Conservation (phyloP, 2,888 invertebrate species). For the Hemaris fuciformis region DNA sequence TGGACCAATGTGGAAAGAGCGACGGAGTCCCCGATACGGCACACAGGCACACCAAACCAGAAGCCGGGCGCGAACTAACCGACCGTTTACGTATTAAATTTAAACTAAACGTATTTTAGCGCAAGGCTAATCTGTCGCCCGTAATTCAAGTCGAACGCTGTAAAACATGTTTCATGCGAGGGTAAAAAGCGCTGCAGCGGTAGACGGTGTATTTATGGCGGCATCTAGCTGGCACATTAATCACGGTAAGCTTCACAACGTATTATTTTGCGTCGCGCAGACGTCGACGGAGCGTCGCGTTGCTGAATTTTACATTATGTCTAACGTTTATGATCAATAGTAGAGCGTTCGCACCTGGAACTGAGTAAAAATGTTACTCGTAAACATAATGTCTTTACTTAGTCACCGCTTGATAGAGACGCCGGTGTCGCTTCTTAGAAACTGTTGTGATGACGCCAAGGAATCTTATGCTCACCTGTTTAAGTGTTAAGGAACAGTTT, state of each 20-base stretch:
- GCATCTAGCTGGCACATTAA: constrained; percentile 2
- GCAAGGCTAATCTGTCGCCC: constrained; percentile 9
- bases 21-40: neutral
- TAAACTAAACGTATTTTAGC: constrained; percentile 9
- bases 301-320: constrained; percentile 10
- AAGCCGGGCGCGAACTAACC: neutral
- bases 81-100: constrained; percentile 3
- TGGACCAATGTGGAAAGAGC: neutral
- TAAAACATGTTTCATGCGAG: constrained; percentile 11
- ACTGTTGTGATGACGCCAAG: neutral
- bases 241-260: constrained; percentile 13
- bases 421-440: neutral
- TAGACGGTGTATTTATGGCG: constrained; percentile 10
- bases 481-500: neutral
- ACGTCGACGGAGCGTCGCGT: neutral
- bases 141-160: constrained; percentile 10
- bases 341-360: constrained; percentile 5
- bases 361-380: constrained; percentile 9
- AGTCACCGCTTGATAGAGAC: neutral
- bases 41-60: neutral
- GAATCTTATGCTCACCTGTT: neutral
- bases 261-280: constrained; percentile 13
- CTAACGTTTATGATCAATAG: constrained; percentile 10
- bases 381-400: neutral
- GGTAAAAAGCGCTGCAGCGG: constrained; percentile 10